These are phyloP conservation scores for Polypedilum pembai DNA, from an alignment of 1,140 invertebrate species.

Conservation along the genomic window DNA sequence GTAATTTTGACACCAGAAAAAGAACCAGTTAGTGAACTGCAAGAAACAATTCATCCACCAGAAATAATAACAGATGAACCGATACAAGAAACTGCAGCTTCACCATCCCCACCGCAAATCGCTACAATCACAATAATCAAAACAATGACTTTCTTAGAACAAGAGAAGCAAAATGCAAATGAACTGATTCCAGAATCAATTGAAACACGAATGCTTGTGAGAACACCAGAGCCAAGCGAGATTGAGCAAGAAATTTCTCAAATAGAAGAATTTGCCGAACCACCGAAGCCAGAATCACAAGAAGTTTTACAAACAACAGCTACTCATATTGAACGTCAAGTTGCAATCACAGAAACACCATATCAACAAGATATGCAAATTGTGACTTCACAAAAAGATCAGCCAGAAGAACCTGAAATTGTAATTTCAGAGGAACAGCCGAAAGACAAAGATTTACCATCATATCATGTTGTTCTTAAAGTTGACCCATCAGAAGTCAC, in stretches of 20 bases:
- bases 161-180: background rate
- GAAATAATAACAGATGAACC: background rate
- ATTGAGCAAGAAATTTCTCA: background rate
- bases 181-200: background rate
- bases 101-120: background rate
- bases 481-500: slow-evolving; percentile 37
- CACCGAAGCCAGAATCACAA: background rate
- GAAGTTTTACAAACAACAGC: background rate
- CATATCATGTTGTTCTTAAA: slow-evolving; percentile 32
- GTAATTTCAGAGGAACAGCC: slow-evolving; percentile 29
- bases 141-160: background rate
- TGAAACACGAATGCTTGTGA: background rate
- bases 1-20: background rate
- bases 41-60: background rate
- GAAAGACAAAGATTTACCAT: background rate
- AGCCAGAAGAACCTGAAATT: slow-evolving; percentile 36
- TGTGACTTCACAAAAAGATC: slow-evolving; percentile 31
- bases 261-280: background rate
- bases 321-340: background rate
- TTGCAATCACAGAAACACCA: background rate
- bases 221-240: background rate
- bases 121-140: background rate
- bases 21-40: background rate
- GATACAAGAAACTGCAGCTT: background rate
- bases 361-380: background rate